Conservation (phyloP, 2,797 vertebrate genomes). For the Crax fasciolata region DNA sequence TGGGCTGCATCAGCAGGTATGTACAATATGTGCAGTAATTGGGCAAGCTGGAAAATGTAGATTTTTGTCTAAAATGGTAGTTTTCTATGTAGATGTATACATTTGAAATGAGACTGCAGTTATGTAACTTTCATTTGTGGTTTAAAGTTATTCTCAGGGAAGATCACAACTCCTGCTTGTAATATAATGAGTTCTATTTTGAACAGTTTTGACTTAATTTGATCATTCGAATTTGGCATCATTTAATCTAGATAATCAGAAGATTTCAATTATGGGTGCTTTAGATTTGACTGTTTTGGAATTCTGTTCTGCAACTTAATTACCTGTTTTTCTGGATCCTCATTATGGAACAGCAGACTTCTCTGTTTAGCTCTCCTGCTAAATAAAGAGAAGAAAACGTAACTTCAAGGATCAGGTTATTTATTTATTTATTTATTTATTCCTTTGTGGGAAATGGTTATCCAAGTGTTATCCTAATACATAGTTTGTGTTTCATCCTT, state of each 20-base stretch:
- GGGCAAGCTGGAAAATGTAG: neutral
- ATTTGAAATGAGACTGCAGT: neutral
- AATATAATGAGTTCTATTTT: neutral
- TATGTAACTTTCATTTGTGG: neutral
- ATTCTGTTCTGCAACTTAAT: neutral
- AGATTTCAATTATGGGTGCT: neutral
- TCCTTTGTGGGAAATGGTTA: neutral
- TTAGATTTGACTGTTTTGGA: neutral
- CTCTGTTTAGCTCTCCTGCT: neutral
- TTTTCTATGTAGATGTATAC: neutral
- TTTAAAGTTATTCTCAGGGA: neutral
- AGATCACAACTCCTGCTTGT: neutral
- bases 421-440: neutral
- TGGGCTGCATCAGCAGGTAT: slow-evolving; percentile 89
- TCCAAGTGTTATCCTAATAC: neutral
- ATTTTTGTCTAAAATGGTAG: neutral
- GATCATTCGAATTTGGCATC: neutral
- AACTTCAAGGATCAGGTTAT: neutral
- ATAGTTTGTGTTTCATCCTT: neutral
- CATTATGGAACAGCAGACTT: neutral
- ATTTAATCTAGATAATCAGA: neutral
- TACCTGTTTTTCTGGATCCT: neutral
- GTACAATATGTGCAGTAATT: neutral
- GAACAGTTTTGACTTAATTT: neutral
- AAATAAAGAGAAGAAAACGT: neutral